Percentiles rank a stretch among this genome's conserved stretches.
These are phyloP conservation scores for Nansenia antarctica DNA, from an alignment of 2,113 vertebrate species.

Conservation along the genomic window DNA sequence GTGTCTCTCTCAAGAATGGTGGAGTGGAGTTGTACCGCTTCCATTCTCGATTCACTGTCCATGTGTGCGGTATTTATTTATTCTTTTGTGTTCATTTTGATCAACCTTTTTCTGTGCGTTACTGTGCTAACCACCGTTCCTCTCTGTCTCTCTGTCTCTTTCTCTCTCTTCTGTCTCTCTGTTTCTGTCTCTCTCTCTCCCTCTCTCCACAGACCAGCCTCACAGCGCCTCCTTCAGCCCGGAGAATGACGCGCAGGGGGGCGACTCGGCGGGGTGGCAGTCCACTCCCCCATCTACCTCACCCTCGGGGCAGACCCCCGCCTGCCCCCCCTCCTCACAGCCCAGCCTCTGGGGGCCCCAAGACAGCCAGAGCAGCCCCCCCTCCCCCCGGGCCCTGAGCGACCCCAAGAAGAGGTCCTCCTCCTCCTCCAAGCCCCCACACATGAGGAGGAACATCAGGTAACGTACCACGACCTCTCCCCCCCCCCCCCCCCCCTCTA, in stretches of 20 bases:
- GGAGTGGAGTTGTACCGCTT: too few relatives aligned
- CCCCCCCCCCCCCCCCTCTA: neutral
- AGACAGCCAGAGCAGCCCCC: constrained; percentile 81
- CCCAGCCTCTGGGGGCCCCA: too few relatives aligned
- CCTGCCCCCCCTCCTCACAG: constrained; percentile 73
- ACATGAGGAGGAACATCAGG: constrained; percentile 96
- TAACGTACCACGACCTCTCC: constrained; percentile 58
- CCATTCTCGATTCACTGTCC: neutral
- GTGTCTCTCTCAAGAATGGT: too few relatives aligned
- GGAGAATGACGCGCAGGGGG: constrained; percentile 80
- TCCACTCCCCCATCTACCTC: constrained; percentile 92
- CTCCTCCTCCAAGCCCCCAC: constrained; percentile 85
- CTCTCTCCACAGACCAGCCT: constrained; percentile 80
- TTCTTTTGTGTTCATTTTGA: too few relatives aligned
- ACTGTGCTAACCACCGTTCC: neutral
- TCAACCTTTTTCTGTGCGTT: neutral
- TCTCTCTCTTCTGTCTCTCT: too few relatives aligned
- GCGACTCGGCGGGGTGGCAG: constrained; percentile 83
- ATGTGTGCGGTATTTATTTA: too few relatives aligned
- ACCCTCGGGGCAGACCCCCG: constrained; percentile 81
- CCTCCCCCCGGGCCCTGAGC: constrained; percentile 73
- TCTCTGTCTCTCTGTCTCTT: neutral
- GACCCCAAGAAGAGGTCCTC: constrained; percentile 84
- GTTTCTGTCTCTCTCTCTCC: too few relatives aligned
- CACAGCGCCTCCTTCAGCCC: constrained; percentile 80